Conservation (phyloP, 2,888 invertebrate species). For the Cheilosia scutellata region DNA sequence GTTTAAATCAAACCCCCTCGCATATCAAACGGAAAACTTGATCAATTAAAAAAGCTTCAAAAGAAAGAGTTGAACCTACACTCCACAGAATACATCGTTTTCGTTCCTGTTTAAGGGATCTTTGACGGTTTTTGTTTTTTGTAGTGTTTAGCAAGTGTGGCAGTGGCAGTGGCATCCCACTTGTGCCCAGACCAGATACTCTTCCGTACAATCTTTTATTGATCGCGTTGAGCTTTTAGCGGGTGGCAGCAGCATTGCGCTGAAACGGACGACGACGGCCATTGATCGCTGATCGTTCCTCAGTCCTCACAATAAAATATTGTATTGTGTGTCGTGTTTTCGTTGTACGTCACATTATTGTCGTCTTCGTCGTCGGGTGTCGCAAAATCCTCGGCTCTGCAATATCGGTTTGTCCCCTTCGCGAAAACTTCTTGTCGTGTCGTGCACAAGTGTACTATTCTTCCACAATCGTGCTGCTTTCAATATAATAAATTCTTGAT, state of each 20-base stretch:
- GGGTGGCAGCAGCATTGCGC: slow-evolving; percentile 58
- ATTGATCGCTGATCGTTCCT: slow-evolving; percentile 69
- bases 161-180: slow-evolving; percentile 6
- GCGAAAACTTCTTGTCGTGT: slow-evolving; percentile 51
- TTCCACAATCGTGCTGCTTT: slow-evolving; percentile 32
- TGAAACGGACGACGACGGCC: slow-evolving; percentile 38
- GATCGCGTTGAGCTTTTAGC: slow-evolving; percentile 60
- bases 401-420: slow-evolving; percentile 60
- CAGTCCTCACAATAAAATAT: slow-evolving; percentile 21
- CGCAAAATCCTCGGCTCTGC: slow-evolving; percentile 56
- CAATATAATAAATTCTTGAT: slow-evolving; percentile 58
- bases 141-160: slow-evolving; percentile 21
- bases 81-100: slow-evolving; percentile 13
- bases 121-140: not conserved
- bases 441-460: slow-evolving; percentile 33
- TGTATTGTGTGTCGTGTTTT: slow-evolving; percentile 25
- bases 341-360: slow-evolving; percentile 39
- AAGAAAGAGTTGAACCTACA: slow-evolving; percentile 50
- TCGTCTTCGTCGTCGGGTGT: slow-evolving; percentile 65
- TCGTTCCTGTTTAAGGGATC: slow-evolving; percentile 56
- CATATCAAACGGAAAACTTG: slow-evolving; percentile 13
- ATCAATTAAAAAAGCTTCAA: slow-evolving; percentile 40
- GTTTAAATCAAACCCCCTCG: slow-evolving; percentile 19
- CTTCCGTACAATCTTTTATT: slow-evolving; percentile 2
- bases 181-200: slow-evolving; percentile 28